These are phyloP conservation scores for Ardeotis arabs DNA, from an alignment of 2,113 vertebrate species.

Conservation along the genomic window DNA sequence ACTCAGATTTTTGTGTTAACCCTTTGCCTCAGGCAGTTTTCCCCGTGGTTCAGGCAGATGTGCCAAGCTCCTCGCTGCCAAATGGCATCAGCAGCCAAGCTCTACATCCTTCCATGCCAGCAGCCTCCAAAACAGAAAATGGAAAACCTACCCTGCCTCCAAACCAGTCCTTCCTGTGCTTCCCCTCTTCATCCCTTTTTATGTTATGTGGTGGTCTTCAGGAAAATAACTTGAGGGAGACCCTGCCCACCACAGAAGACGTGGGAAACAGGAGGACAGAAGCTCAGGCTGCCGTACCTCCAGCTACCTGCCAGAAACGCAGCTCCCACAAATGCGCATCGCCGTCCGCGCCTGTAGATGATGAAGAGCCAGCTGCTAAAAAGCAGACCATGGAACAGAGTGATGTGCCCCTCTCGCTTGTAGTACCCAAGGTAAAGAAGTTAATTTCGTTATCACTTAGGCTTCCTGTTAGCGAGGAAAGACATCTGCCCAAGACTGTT, in stretches of 20 bases:
- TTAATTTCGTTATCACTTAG: not conserved
- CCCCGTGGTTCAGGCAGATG: slow-evolving; percentile 49
- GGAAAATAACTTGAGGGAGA: slow-evolving; percentile 5
- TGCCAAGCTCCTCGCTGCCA: slow-evolving; percentile 8
- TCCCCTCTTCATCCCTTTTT: slow-evolving; percentile 85
- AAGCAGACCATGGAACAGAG: slow-evolving; percentile 46
- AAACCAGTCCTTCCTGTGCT: slow-evolving; percentile 76
- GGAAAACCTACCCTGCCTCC: slow-evolving; percentile 49
- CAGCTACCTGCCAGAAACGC: slow-evolving; percentile 51
- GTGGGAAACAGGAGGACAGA: not conserved
- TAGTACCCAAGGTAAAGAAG: slow-evolving; percentile 74
- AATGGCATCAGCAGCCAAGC: slow-evolving; percentile 16
- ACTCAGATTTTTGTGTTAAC: slow-evolving; percentile 71
- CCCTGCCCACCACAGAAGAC: not conserved
- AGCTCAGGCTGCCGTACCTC: not conserved
- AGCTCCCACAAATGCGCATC: not conserved
- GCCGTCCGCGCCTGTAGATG: not conserved
- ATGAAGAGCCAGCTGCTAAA: slow-evolving; percentile 68
- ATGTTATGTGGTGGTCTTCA: slow-evolving; percentile 79
- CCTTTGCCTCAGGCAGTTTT: slow-evolving; percentile 47
- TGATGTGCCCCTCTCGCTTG: slow-evolving; percentile 69
- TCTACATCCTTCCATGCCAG: not conserved
- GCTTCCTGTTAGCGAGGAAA: not conserved
- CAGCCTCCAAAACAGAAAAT: slow-evolving; percentile 23
- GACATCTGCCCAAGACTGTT: not conserved